These are phyloP conservation scores for Andrena bicolor DNA, from an alignment of 2,888 invertebrate species.

Conservation along the genomic window DNA sequence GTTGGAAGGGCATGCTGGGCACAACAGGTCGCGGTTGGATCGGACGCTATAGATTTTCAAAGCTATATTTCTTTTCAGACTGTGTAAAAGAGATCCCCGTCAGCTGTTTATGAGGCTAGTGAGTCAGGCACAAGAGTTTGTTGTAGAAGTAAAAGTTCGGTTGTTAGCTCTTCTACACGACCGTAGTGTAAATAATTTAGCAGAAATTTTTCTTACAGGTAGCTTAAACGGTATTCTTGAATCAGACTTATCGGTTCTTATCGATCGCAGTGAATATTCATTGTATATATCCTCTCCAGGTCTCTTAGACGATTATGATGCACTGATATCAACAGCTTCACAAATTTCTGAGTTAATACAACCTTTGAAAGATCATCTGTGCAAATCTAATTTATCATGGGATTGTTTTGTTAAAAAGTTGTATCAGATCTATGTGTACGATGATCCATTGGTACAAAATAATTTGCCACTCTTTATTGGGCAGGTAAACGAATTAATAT, in stretches of 20 bases:
- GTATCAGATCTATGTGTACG: constrained; percentile 86
- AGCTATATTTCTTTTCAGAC: constrained; percentile 79
- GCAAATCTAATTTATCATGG: constrained; percentile 89
- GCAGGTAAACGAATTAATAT: constrained; percentile 82
- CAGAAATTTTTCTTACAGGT: constrained; percentile 86
- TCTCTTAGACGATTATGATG: constrained; percentile 88
- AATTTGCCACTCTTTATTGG: constrained; percentile 86
- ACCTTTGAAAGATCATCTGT: constrained; percentile 88
- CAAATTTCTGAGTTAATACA: constrained; percentile 87
- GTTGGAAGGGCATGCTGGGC: constrained; percentile 51
- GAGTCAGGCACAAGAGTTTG: constrained; percentile 88
- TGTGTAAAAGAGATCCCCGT: constrained; percentile 88
- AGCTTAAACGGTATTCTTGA: constrained; percentile 48
- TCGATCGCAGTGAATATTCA: background rate
- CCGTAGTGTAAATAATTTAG: constrained; percentile 86
- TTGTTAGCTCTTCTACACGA: constrained; percentile 86
- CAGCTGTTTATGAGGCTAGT: constrained; percentile 88
- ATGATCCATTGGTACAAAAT: constrained; percentile 87
- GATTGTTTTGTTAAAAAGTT: constrained; percentile 89
- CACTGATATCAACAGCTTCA: constrained; percentile 87
- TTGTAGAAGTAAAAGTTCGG: constrained; percentile 88
- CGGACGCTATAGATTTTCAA: background rate
- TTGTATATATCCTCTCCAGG: constrained; percentile 80
- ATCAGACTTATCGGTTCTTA: background rate
- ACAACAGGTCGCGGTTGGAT: background rate